A percentile compares a stretch with the other conserved stretches of the same genome.
Conservation (phyloP, 2,113 vertebrate genomes). For the Calypte anna region DNA sequence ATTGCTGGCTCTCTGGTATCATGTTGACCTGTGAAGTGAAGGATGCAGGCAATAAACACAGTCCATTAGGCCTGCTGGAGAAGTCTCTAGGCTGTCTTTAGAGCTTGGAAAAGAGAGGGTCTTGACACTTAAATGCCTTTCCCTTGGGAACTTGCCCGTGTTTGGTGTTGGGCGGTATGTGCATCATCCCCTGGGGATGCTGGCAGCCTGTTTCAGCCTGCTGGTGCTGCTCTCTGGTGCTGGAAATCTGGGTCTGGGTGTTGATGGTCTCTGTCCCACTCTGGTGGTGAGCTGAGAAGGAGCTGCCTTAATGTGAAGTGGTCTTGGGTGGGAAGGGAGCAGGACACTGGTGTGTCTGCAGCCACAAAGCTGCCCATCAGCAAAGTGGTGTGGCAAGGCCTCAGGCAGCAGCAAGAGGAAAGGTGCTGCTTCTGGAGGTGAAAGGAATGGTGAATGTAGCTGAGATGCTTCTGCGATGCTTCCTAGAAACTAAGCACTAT, state of each 20-base stretch:
- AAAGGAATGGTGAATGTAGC: background rate
- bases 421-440: background rate
- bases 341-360: background rate
- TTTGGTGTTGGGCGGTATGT: background rate
- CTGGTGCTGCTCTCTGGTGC: background rate
- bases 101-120: background rate
- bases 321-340: background rate
- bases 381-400: background rate
- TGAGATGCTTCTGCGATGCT: background rate
- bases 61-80: background rate
- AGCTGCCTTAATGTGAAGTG: background rate
- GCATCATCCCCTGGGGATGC: background rate
- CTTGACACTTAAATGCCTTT: background rate
- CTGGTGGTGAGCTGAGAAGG: background rate
- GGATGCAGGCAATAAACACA: background rate
- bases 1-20: slow-evolving; percentile 33
- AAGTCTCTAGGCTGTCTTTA: background rate
- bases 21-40: slow-evolving; percentile 33
- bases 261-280: background rate
- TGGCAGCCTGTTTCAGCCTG: background rate
- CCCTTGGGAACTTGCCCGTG: rapidly evolving
- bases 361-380: rapidly evolving
- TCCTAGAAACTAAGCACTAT: background rate
- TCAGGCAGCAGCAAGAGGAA: background rate
- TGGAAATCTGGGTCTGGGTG: background rate